A percentile compares a stretch with the other conserved stretches of the same genome.
These are phyloP conservation scores for Ranitomeya variabilis DNA, from an alignment of 2,113 vertebrate genomes.

Conservation along the genomic window DNA sequence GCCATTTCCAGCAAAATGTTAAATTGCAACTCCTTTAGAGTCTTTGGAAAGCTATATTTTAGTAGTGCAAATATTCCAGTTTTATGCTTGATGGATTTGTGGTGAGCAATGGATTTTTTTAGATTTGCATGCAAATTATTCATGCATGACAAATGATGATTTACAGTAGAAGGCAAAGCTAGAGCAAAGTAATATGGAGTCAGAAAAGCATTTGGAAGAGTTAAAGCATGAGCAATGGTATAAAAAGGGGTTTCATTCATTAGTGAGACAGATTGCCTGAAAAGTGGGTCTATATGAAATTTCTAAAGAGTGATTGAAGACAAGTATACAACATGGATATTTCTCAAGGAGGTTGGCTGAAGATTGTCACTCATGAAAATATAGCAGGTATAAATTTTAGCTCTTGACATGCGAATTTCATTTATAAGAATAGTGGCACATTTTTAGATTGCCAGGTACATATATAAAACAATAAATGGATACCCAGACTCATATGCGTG, in stretches of 20 bases:
- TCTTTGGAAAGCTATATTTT: background rate
- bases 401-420: conserved; percentile 8
- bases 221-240: conserved; percentile 6
- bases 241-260: conserved; percentile 22
- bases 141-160: conserved; percentile 33
- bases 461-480: background rate
- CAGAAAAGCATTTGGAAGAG: conserved; percentile 22
- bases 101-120: conserved; percentile 8
- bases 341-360: background rate
- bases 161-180: conserved; percentile 17
- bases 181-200: conserved; percentile 7
- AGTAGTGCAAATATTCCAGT: conserved; percentile 13
- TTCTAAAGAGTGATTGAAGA: conserved; percentile 30
- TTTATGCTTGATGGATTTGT: conserved; percentile 25
- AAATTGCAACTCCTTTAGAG: background rate
- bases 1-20: background rate
- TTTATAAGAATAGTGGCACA: background rate
- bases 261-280: conserved; percentile 29
- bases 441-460: background rate
- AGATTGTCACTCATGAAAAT: background rate
- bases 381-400: background rate
- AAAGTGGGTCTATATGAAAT: conserved; percentile 21
- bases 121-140: conserved; percentile 41
- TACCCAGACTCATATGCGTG: background rate
- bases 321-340: background rate